These are phyloP conservation scores for Sesamia nonagrioides DNA, from an alignment of 1,140 invertebrate genomes.

Conservation along the genomic window DNA sequence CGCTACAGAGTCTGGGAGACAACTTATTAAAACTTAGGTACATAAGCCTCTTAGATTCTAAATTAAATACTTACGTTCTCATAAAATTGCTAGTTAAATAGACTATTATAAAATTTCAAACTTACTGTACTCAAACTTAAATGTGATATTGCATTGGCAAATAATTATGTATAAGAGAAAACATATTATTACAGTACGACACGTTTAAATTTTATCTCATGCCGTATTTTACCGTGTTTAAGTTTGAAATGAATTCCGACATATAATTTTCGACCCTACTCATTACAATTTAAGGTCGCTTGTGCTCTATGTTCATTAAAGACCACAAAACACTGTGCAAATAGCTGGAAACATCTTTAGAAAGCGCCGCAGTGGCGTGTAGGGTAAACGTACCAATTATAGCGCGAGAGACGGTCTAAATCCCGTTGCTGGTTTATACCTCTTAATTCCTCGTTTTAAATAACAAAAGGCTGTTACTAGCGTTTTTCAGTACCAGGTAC, in stretches of 20 bases:
- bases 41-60: constrained; percentile 27
- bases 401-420: constrained; percentile 52
- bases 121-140: not conserved
- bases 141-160: constrained; percentile 10
- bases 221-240: not conserved
- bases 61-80: constrained; percentile 30
- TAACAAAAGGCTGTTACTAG: constrained; percentile 65
- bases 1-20: not conserved
- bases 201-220: constrained; percentile 23
- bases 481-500: constrained; percentile 67
- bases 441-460: constrained; percentile 72
- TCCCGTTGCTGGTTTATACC: constrained; percentile 55
- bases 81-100: constrained; percentile 18
- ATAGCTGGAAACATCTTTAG: constrained; percentile 40
- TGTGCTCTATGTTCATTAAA: not conserved
- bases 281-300: not conserved
- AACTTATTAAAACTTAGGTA: constrained; percentile 15
- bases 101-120: not conserved
- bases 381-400: constrained; percentile 56
- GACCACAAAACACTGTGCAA: constrained; percentile 36
- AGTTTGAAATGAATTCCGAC: not conserved
- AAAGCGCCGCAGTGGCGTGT: constrained; percentile 42
- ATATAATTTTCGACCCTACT: constrained; percentile 2
- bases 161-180: constrained; percentile 16
- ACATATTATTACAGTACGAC: constrained; percentile 1